These are phyloP conservation scores for Aleadryas rufinucha DNA, from an alignment of 2,113 vertebrate species.

Conservation along the genomic window DNA sequence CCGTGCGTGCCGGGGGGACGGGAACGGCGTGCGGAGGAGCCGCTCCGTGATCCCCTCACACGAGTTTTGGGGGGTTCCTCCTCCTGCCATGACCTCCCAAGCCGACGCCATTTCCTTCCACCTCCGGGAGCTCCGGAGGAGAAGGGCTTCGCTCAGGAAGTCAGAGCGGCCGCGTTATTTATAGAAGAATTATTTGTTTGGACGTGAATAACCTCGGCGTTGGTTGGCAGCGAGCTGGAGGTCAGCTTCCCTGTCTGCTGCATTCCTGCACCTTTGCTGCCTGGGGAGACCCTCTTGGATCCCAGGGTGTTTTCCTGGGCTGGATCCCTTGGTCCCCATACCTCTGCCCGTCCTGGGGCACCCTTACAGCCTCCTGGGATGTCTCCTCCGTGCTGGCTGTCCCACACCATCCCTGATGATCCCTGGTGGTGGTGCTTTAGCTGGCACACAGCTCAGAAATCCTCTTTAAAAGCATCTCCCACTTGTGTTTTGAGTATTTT, in stretches of 20 bases:
- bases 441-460: not conserved
- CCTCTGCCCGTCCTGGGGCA: not conserved
- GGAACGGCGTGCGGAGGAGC: not conserved
- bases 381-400: accelerated
- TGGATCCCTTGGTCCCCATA: not conserved
- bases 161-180: not conserved
- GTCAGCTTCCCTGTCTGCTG: not conserved
- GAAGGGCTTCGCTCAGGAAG: conserved; percentile 2
- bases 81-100: not conserved
- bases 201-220: not conserved
- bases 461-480: not conserved
- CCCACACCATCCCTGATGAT: not conserved
- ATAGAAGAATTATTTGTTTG: conserved; percentile 53
- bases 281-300: not conserved
- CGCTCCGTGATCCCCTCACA: not conserved
- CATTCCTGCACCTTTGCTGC: not conserved
- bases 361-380: not conserved
- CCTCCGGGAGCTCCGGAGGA: conserved; percentile 8
- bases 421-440: accelerated
- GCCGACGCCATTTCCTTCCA: not conserved
- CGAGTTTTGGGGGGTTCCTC: accelerated
- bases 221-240: not conserved
- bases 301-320: not conserved
- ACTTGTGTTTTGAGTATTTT: accelerated
- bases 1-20: accelerated